These are phyloP conservation scores for Musca vetustissima DNA, from an alignment of 1,140 invertebrate genomes.

Conservation along the genomic window DNA sequence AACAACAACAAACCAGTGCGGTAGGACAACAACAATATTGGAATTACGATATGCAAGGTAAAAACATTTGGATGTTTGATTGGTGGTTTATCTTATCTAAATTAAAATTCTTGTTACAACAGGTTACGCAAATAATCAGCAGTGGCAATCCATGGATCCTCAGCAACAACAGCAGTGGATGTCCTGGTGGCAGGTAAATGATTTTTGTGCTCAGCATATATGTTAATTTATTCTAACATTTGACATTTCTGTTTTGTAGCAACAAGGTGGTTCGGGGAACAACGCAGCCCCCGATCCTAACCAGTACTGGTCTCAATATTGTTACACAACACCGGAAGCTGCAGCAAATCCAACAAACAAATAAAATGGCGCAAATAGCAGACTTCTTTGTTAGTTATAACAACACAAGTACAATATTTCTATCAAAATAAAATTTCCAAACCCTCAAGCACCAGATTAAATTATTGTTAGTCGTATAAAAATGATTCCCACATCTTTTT, in stretches of 20 bases:
- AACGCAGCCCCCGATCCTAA: slow-evolving; percentile 40
- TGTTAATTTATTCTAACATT: not conserved
- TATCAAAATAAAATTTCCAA: too few species aligned
- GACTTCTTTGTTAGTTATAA: too few species aligned
- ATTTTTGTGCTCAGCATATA: not conserved
- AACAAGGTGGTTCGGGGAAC: slow-evolving; percentile 31
- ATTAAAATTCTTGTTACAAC: slow-evolving; percentile 2
- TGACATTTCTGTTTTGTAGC: slow-evolving; percentile 17
- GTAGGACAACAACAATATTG: slow-evolving; percentile 42
- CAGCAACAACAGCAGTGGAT: slow-evolving; percentile 53
- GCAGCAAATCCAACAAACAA: not conserved
- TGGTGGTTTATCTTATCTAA: slow-evolving; percentile 5
- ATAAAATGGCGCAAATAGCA: too few species aligned
- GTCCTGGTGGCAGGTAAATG: slow-evolving; percentile 53
- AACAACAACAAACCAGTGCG: slow-evolving; percentile 31
- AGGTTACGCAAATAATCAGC: slow-evolving; percentile 51
- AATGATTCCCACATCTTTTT: too few species aligned
- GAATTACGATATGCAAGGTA: slow-evolving; percentile 51
- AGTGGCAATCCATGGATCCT: slow-evolving; percentile 47
- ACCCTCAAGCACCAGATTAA: too few species aligned
- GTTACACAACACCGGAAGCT: slow-evolving; percentile 41
- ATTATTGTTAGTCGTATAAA: too few species aligned
- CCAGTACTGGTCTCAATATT: slow-evolving; percentile 55
- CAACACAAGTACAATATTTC: too few species aligned
- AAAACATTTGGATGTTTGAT: too few species aligned